These are phyloP conservation scores for Mustela lutreola DNA, from an alignment of 2,113 vertebrate species.

Conservation along the genomic window DNA sequence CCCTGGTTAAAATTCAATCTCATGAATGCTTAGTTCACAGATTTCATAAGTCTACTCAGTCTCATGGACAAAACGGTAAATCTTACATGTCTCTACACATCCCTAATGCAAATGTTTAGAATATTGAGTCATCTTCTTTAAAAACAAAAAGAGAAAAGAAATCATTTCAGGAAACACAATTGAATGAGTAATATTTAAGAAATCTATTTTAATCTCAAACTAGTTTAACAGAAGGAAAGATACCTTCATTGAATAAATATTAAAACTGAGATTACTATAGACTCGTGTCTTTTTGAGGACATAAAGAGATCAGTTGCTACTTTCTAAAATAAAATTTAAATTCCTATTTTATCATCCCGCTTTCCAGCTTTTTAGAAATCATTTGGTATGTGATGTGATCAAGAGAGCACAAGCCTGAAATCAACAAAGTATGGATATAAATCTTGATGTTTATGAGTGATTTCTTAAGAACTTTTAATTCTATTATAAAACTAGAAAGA, in stretches of 20 bases:
- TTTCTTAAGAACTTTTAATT: neutral
- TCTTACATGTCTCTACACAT: neutral
- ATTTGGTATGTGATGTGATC: neutral
- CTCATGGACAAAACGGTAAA: neutral
- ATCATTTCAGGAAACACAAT: neutral
- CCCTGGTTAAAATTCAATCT: neutral
- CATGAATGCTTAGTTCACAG: neutral
- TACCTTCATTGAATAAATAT: neutral
- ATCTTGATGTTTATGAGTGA: slow-evolving; percentile 3
- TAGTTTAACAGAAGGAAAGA: neutral
- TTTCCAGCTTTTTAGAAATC: slow-evolving; percentile 30
- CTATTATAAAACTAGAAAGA: neutral
- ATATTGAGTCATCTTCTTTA: neutral
- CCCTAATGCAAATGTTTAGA: neutral
- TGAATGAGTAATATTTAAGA: neutral
- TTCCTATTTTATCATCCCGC: neutral
- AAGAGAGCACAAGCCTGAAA: neutral
- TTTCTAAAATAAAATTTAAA: slow-evolving; percentile 48
- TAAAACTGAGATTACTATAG: neutral
- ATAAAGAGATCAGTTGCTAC: neutral
- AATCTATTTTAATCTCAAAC: slow-evolving; percentile 22
- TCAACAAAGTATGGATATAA: neutral
- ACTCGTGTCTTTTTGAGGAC: neutral
- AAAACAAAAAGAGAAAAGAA: neutral
- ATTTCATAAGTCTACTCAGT: neutral